A percentile compares a stretch with the other conserved stretches of the same genome.
Evolutionary conservation across 2,797 vertebrate species (phyloP).

Genomic region (Sebastes hopkinsi): DNA sequence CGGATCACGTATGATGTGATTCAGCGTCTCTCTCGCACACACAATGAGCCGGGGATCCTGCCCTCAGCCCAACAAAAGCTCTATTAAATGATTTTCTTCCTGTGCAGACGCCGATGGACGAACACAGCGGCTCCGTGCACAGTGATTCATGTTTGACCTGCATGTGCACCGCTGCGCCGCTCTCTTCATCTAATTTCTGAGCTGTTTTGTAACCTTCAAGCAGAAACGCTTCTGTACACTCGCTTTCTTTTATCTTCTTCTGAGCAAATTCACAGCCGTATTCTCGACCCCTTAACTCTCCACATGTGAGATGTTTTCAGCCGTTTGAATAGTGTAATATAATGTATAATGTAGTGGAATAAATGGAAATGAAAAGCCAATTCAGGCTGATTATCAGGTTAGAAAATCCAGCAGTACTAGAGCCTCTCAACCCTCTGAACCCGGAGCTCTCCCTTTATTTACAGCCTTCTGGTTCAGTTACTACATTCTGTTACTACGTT

Average conservation of each 20-base stretch:
- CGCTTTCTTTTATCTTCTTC: background rate
- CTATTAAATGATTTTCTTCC: background rate
- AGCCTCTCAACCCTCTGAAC: background rate
- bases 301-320: background rate
- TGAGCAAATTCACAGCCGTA: background rate
- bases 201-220: slow-evolving; percentile 6
- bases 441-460: background rate
- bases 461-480: background rate
- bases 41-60: background rate
- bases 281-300: background rate
- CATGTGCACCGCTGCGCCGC: background rate
- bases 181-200: background rate
- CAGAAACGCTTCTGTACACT: background rate
- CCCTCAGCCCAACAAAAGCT: background rate
- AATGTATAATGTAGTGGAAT: background rate
- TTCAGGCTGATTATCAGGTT: background rate
- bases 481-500: too few species aligned
- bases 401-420: background rate
- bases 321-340: background rate
- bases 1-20: slow-evolving; percentile 12
- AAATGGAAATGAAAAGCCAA: background rate
- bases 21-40: background rate
- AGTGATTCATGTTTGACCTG: slow-evolving; percentile 4
- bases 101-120: background rate
- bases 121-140: background rate